Conservation (phyloP, 2,113 vertebrate species). For the Megalops atlanticus region DNA sequence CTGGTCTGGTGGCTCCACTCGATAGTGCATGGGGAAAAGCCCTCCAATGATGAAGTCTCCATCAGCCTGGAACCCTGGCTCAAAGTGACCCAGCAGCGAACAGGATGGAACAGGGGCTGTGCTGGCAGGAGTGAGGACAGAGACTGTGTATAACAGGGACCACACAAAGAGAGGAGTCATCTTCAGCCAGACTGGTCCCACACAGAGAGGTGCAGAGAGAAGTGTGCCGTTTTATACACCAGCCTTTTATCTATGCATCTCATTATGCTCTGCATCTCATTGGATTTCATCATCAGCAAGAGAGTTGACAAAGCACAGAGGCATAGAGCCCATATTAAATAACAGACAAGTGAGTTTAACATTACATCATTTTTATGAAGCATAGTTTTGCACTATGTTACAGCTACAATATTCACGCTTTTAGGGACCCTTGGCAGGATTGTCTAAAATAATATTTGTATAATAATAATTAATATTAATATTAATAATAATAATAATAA, state of each 20-base stretch:
- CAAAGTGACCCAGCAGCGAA: constrained; percentile 39
- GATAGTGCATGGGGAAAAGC: neutral
- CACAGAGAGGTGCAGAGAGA: neutral
- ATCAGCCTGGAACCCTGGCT: constrained; percentile 15
- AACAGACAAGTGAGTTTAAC: too few species aligned
- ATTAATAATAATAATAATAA: too few species aligned
- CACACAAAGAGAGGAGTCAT: constrained; percentile 42
- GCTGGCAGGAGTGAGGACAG: constrained; percentile 24
- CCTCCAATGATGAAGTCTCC: constrained; percentile 9
- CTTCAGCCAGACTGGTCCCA: constrained; percentile 16
- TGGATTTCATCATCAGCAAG: neutral
- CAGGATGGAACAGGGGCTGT: constrained; percentile 23
- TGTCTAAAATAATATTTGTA: too few species aligned
- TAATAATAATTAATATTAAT: too few species aligned
- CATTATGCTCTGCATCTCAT: neutral
- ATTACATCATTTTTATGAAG: too few species aligned
- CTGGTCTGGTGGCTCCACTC: neutral
- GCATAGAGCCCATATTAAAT: too few species aligned
- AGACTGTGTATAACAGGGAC: constrained; percentile 34
- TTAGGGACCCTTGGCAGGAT: too few species aligned
- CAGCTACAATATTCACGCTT: too few species aligned
- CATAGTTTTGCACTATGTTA: too few species aligned
- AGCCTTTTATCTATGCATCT: constrained; percentile 15
- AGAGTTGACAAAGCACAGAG: neutral
- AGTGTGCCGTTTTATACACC: constrained; percentile 32